Percentiles rank a stretch among this genome's conserved stretches.
phyloP scores from a whole-genome alignment of 2,888 invertebrate species.

The Lagria hirta region DNA sequence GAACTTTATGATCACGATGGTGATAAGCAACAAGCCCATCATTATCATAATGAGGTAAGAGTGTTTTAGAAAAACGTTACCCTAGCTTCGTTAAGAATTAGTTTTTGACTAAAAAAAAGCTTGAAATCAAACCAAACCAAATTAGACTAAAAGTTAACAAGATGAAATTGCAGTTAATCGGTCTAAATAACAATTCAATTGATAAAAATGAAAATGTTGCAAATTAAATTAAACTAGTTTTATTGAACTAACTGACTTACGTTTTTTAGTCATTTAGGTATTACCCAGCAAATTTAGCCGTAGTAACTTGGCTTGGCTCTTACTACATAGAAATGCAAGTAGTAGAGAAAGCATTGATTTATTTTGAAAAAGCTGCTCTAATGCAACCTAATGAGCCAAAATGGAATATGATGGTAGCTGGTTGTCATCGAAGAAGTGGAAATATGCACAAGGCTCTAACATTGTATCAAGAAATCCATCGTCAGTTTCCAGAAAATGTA shows the following conservation, averaged over 20 bases:
- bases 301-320: constrained; percentile 86
- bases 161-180: too few relatives aligned
- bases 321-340: constrained; percentile 88
- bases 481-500: constrained; percentile 88
- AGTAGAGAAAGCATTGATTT: constrained; percentile 80
- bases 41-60: constrained; percentile 75
- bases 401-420: constrained; percentile 84
- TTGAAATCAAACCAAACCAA: too few relatives aligned
- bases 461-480: constrained; percentile 81
- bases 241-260: too few relatives aligned
- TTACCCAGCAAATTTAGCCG: constrained; percentile 71
- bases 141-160: too few relatives aligned
- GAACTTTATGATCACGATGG: constrained; percentile 87
- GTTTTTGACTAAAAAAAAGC: too few relatives aligned
- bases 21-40: constrained; percentile 88
- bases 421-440: constrained; percentile 79
- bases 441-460: constrained; percentile 68
- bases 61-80: background rate
- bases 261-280: constrained; percentile 65
- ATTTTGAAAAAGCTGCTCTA: constrained; percentile 77
- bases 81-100: too few relatives aligned
- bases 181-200: too few relatives aligned
- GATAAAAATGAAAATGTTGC: too few relatives aligned
- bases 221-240: too few relatives aligned
- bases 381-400: constrained; percentile 79